Conservation (phyloP, 1,140 invertebrate species). For the Drosophila setifemur region DNA sequence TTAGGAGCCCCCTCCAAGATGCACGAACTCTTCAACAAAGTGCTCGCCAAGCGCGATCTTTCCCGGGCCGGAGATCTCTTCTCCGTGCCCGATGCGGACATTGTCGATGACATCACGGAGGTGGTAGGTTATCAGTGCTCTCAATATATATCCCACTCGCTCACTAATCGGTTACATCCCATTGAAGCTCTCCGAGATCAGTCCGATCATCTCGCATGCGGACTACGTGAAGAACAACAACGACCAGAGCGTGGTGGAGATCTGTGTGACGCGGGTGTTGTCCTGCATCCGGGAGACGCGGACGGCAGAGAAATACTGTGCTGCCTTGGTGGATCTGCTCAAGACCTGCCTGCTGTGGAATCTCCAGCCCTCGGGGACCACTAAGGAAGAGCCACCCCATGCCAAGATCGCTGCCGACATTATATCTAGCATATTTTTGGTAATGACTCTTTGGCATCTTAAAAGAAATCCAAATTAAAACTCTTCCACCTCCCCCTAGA, state of each 20-base stretch:
- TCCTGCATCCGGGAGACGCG: conserved; percentile 95
- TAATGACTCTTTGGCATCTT: conserved; percentile 81
- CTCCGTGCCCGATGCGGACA: conserved; percentile 91
- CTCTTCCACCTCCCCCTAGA: too few relatives aligned
- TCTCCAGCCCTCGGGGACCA: conserved; percentile 88
- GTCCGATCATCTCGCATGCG: conserved; percentile 89
- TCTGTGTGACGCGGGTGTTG: conserved; percentile 93
- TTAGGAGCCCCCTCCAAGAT: conserved; percentile 83
- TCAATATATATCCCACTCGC: too few relatives aligned
- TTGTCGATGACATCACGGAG: conserved; percentile 93
- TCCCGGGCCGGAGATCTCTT: conserved; percentile 96
- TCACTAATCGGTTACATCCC: not conserved
- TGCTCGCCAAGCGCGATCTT: conserved; percentile 92
- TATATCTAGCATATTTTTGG: conserved; percentile 96
- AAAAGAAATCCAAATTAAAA: too few relatives aligned
- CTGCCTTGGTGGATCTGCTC: conserved; percentile 90
- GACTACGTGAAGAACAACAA: conserved; percentile 93
- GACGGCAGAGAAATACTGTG: conserved; percentile 92
- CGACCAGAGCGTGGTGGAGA: conserved; percentile 96
- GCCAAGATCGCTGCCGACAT: conserved; percentile 97
- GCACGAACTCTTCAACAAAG: conserved; percentile 94
- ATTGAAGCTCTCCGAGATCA: conserved; percentile 87
- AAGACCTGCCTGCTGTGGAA: conserved; percentile 95
- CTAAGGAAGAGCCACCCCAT: conserved; percentile 95
- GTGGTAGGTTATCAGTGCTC: conserved; percentile 85